Evolutionary conservation across 2,797 vertebrate species (phyloP).

Genomic region (Antrozous pallidus): DNA sequence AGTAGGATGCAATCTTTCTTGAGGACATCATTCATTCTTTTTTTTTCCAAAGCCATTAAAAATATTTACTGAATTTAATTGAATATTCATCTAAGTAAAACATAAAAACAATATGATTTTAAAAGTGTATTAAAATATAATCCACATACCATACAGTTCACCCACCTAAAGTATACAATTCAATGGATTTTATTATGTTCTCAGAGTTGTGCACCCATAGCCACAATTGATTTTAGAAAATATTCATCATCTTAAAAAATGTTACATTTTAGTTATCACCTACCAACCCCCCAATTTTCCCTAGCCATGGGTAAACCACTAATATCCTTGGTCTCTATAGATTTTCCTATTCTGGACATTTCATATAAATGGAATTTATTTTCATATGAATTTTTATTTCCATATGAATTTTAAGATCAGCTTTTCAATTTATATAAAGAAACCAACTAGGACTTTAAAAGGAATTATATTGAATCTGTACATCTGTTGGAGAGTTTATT

Average conservation of each 20-base stretch:
- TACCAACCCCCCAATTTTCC: not conserved
- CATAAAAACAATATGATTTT: not conserved
- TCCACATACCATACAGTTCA: not conserved
- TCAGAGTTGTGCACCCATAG: not conserved
- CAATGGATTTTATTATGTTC: not conserved
- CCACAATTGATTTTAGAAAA: not conserved
- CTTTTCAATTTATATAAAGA: not conserved
- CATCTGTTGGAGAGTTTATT: not conserved
- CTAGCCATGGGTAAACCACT: not conserved
- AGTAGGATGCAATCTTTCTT: not conserved
- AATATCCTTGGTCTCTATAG: not conserved
- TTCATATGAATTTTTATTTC: not conserved
- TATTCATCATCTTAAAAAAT: not conserved
- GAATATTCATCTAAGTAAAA: not conserved
- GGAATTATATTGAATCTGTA: not conserved
- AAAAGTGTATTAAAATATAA: not conserved
- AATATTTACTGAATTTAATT: conserved; percentile 6
- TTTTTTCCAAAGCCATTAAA: not conserved
- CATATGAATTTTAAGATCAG: not conserved
- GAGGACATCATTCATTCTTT: not conserved
- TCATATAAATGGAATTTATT: not conserved
- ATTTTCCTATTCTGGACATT: not conserved
- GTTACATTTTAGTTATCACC: not conserved
- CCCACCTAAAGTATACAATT: not conserved
- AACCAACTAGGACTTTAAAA: not conserved